A percentile compares a stretch with the other conserved stretches of the same genome.
Evolutionary conservation across 2,888 invertebrate genomes (phyloP).

Genomic region (Agrotis segetum): DNA sequence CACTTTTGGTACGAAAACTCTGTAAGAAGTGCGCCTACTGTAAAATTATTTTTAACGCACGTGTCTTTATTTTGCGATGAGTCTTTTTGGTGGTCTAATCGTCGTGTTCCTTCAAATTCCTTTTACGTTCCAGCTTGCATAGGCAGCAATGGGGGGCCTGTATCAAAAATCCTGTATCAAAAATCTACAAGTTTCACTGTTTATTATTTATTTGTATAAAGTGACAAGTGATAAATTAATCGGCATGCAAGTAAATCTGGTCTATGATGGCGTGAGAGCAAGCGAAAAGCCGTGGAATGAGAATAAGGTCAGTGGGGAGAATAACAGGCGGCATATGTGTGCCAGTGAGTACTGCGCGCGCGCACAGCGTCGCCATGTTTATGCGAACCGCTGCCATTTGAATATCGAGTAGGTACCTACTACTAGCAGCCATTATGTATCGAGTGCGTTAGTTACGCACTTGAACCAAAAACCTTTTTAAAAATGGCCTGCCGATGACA

Average conservation of each 20-base stretch:
- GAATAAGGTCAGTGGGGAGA: slow-evolving; percentile 68
- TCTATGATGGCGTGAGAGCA: slow-evolving; percentile 54
- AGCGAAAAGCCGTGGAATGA: slow-evolving; percentile 56
- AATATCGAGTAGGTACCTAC: slow-evolving; percentile 34
- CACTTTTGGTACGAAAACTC: too few relatives aligned
- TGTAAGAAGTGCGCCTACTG: too few relatives aligned
- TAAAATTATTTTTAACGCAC: too few relatives aligned
- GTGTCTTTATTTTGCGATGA: too few relatives aligned
- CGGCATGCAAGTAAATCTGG: slow-evolving; percentile 34
- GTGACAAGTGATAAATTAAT: slow-evolving; percentile 8
- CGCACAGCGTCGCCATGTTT: slow-evolving; percentile 46
- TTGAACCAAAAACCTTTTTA: slow-evolving; percentile 28
- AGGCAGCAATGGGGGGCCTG: too few relatives aligned
- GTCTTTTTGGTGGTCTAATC: too few relatives aligned
- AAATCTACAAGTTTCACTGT: too few relatives aligned
- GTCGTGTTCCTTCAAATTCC: too few relatives aligned
- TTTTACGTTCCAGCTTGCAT: too few relatives aligned
- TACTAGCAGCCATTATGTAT: slow-evolving; percentile 31
- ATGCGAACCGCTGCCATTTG: slow-evolving; percentile 48
- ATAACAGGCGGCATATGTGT: slow-evolving; percentile 55
- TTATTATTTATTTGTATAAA: neutral
- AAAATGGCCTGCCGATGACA: slow-evolving; percentile 19
- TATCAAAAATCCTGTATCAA: too few relatives aligned
- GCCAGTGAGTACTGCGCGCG: slow-evolving; percentile 42
- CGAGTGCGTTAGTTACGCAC: slow-evolving; percentile 23